These are phyloP conservation scores for Monopis laevigella DNA, from an alignment of 2,888 invertebrate species.

Conservation along the genomic window DNA sequence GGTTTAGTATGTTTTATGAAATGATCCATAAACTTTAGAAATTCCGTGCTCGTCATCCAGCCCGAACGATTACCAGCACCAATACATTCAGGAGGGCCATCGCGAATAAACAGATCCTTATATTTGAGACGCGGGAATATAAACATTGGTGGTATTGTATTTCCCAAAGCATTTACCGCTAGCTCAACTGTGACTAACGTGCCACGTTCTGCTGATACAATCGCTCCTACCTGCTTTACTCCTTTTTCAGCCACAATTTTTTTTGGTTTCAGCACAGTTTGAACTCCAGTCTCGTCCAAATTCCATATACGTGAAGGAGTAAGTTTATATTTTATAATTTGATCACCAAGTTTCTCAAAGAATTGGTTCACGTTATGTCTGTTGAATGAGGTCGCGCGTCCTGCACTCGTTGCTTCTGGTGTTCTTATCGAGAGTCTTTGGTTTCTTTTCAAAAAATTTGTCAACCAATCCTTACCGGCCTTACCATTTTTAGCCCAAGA, in stretches of 20 bases:
- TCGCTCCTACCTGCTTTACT: constrained; percentile 14
- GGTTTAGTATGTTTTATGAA: no score
- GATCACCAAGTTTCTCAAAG: constrained; percentile 17
- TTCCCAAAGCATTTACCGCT: constrained; percentile 1
- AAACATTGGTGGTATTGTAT: constrained; percentile 21
- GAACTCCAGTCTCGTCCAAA: constrained; percentile 17
- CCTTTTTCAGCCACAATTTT: constrained; percentile 13
- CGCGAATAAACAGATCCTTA: constrained; percentile 20
- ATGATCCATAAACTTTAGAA: no score
- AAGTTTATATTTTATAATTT: constrained; percentile 1
- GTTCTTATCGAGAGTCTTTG: constrained; percentile 16
- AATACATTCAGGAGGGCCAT: constrained; percentile 26
- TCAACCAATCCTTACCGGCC: constrained; percentile 20
- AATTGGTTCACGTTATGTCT: constrained; percentile 21
- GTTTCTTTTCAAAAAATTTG: constrained; percentile 20
- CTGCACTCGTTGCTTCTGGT: constrained; percentile 17
- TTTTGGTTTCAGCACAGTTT: constrained; percentile 14
- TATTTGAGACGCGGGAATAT: constrained; percentile 25
- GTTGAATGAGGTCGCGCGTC: constrained; percentile 14
- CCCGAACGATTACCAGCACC: constrained; percentile 22
- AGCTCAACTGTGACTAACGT: constrained; percentile 5
- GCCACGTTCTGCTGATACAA: constrained; percentile 14
- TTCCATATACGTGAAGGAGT: constrained; percentile 16
- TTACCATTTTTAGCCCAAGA: constrained; percentile 16
- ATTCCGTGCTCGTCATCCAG: not conserved